Percentiles rank a stretch among this genome's conserved stretches.
phyloP scores from a whole-genome alignment of 2,888 invertebrate genomes.

The Drosophila nr. perissopoda region DNA sequence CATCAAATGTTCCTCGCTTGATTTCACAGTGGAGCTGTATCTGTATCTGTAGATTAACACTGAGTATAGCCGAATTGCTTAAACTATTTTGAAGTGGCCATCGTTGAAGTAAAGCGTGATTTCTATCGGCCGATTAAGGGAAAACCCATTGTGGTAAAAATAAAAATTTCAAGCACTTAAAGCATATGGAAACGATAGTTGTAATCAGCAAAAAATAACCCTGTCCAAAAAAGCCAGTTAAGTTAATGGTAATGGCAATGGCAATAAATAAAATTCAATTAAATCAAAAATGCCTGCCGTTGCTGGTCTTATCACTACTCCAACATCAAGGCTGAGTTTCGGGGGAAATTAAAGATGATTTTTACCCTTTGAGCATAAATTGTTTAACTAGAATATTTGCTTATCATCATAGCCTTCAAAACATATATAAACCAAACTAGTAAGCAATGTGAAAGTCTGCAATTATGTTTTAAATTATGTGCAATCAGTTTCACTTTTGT shows the following conservation, averaged over 20 bases:
- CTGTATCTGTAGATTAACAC: constrained; percentile 11
- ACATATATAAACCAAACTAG: not conserved
- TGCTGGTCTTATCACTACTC: constrained; percentile 46
- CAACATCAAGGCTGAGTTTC: constrained; percentile 20
- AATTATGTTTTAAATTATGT: not conserved
- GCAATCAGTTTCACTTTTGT: not conserved
- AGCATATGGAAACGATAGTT: constrained; percentile 26
- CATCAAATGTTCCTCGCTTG: not conserved
- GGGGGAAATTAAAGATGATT: not conserved
- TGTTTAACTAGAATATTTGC: not conserved
- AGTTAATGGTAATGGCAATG: constrained; percentile 43
- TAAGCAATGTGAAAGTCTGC: not conserved
- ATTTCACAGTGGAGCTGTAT: not conserved
- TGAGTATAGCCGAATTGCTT: not conserved
- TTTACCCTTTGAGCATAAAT: not conserved
- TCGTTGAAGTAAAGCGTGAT: constrained; percentile 30
- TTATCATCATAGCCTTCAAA: not conserved
- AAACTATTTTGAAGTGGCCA: constrained; percentile 9
- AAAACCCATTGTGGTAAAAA: constrained; percentile 8
- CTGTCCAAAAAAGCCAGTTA: constrained; percentile 27
- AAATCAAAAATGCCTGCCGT: constrained; percentile 49
- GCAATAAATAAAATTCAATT: constrained; percentile 62
- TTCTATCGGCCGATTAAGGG: constrained; percentile 15
- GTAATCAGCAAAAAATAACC: constrained; percentile 32
- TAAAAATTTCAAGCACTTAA: constrained; percentile 32